Conservation (phyloP, 37 sponge, comb jelly and placozoan genomes). For the Amphimedon queenslandica region DNA sequence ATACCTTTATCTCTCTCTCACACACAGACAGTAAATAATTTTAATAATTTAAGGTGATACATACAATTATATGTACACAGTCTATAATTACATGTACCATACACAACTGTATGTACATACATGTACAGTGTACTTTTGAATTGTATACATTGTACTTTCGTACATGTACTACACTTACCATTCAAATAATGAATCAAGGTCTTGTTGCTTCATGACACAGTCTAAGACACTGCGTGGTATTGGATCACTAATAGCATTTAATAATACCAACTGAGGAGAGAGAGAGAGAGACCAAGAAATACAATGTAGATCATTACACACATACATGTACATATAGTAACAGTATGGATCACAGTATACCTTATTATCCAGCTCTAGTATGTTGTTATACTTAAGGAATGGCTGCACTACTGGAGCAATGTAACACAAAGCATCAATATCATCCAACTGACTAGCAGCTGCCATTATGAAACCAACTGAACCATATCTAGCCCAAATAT, state of each 20-base stretch:
- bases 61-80: neutral
- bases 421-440: constrained; percentile 78
- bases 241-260: constrained; percentile 66
- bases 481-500: constrained; percentile 87
- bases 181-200: constrained; percentile 49
- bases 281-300: constrained; percentile 19
- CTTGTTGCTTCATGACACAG: constrained; percentile 61
- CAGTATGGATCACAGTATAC: neutral
- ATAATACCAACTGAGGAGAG: constrained; percentile 49
- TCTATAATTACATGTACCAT: neutral
- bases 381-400: constrained; percentile 61
- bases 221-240: constrained; percentile 70
- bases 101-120: neutral
- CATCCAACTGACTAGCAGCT: constrained; percentile 46
- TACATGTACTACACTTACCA: constrained; percentile 44
- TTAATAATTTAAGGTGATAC: neutral
- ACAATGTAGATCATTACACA: neutral
- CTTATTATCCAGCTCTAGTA: constrained; percentile 53
- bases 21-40: too few species aligned
- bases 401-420: constrained; percentile 52
- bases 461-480: constrained; percentile 77
- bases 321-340: neutral
- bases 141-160: too few species aligned
- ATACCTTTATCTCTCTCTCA: too few species aligned
- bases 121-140: too few species aligned